phyloP scores from a whole-genome alignment of 53 echinoderm and acorn worm species.

The Pentamera pediparva region DNA sequence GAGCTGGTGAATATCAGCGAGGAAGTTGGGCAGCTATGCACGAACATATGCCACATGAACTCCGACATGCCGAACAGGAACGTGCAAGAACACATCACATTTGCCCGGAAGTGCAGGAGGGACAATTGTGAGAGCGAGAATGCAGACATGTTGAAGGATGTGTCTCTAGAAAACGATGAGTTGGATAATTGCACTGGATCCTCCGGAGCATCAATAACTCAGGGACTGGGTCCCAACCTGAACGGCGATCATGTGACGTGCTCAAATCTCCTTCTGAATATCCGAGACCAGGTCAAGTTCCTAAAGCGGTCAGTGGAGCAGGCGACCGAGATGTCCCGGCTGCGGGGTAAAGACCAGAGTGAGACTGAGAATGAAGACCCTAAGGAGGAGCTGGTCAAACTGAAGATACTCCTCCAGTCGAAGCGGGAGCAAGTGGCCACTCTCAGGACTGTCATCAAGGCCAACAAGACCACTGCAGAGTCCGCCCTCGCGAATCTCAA shows the following conservation, averaged over 20 bases:
- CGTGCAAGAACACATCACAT: conserved; percentile 87
- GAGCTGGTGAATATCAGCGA: conserved; percentile 87
- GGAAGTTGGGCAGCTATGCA: conserved; percentile 88
- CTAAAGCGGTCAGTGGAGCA: conserved; percentile 92
- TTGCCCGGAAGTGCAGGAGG: conserved; percentile 75
- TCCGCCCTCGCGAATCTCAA: conserved; percentile 91
- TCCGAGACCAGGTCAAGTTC: conserved; percentile 92
- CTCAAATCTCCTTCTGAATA: conserved; percentile 64
- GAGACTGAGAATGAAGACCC: conserved; percentile 84
- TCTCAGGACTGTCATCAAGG: conserved; percentile 87
- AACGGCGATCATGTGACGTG: conserved; percentile 73
- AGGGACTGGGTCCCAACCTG: conserved; percentile 43
- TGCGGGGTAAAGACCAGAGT: conserved; percentile 61
- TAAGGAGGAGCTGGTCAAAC: conserved; percentile 76
- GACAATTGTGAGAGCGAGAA: conserved; percentile 87
- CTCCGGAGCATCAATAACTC: conserved; percentile 22
- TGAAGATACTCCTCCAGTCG: conserved; percentile 66
- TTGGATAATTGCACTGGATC: conserved; percentile 38
- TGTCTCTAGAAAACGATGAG: conserved; percentile 46
- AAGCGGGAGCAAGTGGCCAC: conserved; percentile 90
- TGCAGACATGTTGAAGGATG: conserved; percentile 71
- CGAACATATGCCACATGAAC: conserved; percentile 88
- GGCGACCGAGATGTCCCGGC: conserved; percentile 79
- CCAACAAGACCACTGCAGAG: conserved; percentile 95
- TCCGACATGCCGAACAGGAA: conserved; percentile 84